Evolutionary conservation across 53 echinoderm and acorn worm genomes (phyloP), one percentile per base, ranked within the genome.

Genomic region (Echinarachnius parma): DNA sequence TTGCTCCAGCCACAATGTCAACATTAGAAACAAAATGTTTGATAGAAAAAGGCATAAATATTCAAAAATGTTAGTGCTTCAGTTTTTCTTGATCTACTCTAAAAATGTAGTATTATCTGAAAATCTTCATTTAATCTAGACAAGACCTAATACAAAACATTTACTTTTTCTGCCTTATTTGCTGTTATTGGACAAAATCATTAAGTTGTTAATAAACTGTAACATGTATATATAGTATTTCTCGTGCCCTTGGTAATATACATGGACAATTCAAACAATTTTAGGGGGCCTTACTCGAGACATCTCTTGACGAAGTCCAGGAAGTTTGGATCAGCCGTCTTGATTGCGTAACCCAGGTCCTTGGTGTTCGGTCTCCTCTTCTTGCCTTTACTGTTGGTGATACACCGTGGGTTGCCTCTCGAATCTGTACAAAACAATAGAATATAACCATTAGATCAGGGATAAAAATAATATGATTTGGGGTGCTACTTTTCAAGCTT

Each of bases 341-440:
- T 96, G 83, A 96, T 88, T n/a, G 98, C 98, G 31, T 96, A 87
- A 49, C 85, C 85, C 3, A 96, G 77, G 44, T 96, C 98, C 62
- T 91, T 96, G 53, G 88, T 85, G 79, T 96, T 96, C 19, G 98
- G 98, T 21, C 84, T 61, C 25, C 98, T 76, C 63, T 96, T 96
- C 81, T 92, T 86, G 16, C 98, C 98, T 63, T 96, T 96, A 48
- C 98, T 96, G 80, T 96, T 96, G 33, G 98, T 96, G 33, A 91
- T 85, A 34, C 91, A 96, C 28, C 98, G 53, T 25, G 98, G 98
- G 64, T 96, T 91, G 0, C 98, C 98, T 53, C 83, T 87, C 19
- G 98, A 96, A 77, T 96, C 98, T 96, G 31, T 34, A 2, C 27
- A 54, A 26, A 34, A 20, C 1, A 34, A 20, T 47, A 45, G 14